Base-by-base conservation (phyloP, 2,797 vertebrate genomes). In the Aulostomus chinensis region DNA sequence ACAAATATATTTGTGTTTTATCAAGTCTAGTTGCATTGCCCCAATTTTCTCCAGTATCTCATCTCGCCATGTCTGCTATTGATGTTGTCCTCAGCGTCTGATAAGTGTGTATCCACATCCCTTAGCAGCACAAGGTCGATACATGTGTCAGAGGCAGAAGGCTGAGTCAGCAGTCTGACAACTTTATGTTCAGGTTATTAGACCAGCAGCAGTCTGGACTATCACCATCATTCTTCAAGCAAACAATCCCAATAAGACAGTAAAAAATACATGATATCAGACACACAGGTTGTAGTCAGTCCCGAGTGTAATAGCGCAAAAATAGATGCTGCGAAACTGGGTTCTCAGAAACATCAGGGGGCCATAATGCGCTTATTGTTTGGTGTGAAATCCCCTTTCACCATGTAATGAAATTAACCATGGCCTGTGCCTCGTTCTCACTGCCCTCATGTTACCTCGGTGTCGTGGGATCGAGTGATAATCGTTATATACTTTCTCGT, bases 311-410 rank as follows among this genome's bases (percentile, higher is more conserved):
- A 54, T 13, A 11, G 20, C 7, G 9, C 1, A 5, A 1, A 41
- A 66, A 51, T 48, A 33, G 21, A 13, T 8, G 11, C 50, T 36
- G 17, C 72, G 64, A 73, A 67, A 74, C n/a, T 4, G 13, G 37
- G 58, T 68, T 67, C 71, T 57, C 22, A 2, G 38, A 84, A 72
- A 48, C 57, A 45, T 51, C 36, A 55, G 50, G 58, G 59, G 65
- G 64, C 49, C 55, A 63, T 78, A 83, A 80, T 65, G 54, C 18
- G 47, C 71, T 73, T 78, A 77, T 83, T 82, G 69, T 84, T 72
- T 56, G 60, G 61, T 78, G 72, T 84, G 73, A 79, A 87, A 83
- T 87, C 78, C 71, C 68, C 67, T 80, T 75, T 76, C 58, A 68
- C 49, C 61, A 46, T 55, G 68, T 83, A 83, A 85, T 87, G 60